Evolutionary conservation across 2,888 invertebrate species (phyloP), one percentile per base, ranked within the genome.

Genomic region (Shargacucullia verbasci): DNA sequence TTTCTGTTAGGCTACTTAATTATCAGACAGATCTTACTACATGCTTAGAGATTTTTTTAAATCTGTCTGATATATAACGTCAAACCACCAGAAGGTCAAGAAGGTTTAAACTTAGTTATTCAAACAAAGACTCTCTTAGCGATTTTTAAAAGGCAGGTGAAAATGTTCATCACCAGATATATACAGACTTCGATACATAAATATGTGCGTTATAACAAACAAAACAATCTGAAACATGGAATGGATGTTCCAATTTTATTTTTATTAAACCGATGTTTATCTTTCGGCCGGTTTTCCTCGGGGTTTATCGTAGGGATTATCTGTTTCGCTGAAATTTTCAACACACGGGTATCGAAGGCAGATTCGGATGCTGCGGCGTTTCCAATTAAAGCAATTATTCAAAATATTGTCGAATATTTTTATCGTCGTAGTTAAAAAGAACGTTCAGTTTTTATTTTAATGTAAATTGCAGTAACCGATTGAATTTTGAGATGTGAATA

Each of bases 191-290:
- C 4, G 20, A 20, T 20, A 20, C 4, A 20, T 2, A 4, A 20
- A 20, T 20, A 20, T 20, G 4, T 4, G 20, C 20, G 2, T 20
- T 20, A 20, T 29, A 33, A 25, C 33, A 40, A 49, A 49, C 13
- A 40, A 10, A 33, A 25, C 12, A 39, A 20, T 13, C 33, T 40
- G 40, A 11, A 40, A 44, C 33, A 40, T 34, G 25, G 9, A 46
- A 35, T 46, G 35, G 12, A 35, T 10, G 33, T 48, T 52, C 29
- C 59, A 59, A 53, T 64, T 64, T 59, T 49, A 57, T 57, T 43
- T 62, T 59, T 57, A 64, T 61, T 58, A 58, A 65, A 65, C 54
- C 40, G 14, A 20, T 65, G 60, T 64, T 59, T 59, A 59, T 53
- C 53, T 56, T 59, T 43, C 45, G 31, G 20, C 20, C 46, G 49